Evolutionary conservation across 2,113 vertebrate genomes (phyloP), one percentile per base, ranked within the genome.

Genomic region (Microcebus griseorufus): DNA sequence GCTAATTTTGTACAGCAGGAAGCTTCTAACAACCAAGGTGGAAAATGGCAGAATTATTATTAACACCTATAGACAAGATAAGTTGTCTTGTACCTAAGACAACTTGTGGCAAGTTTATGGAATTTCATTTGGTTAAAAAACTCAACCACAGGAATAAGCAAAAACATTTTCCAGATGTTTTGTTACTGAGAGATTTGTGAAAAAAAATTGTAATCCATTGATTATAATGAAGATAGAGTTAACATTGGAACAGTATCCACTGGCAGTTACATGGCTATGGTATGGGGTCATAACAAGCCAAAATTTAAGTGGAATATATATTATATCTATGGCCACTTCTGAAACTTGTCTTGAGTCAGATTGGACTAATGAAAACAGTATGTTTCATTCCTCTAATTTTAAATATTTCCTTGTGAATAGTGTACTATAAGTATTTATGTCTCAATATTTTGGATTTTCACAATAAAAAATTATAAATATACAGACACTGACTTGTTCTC

Each of bases 111-210:
- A 89, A 34, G 13, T 45, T 0, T 60, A 27, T 45, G 17, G 16
- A 72, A 75, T 39, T 85, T 85, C 27, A 82, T 80, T 27, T 17
- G 20, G 80, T 55, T 69, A 5, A 79, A 27, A 73, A 96, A 94
- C 51, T 55, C 79, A 92, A 34, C 17, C 34, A 88, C 51, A 62
- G 14, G 75, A 79, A 67, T 81, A 92, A 90, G 12, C 18, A 88
- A 76, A 95, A 32, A 14, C 3, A 78, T 3, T 86, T 95, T 90
- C 79, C 42, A 83, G 17, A 34, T 53, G 65, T 14, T 17, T 37
- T 29, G 72, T 83, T 89, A 60, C 10, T 92, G 65, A 29, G 22
- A 69, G 17, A 95, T 95, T 97, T 97, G 39, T 84, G 70, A 72
- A 22, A 80, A n/a, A 75, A 95, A 94, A 88, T 45, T 65, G 12